Base-by-base conservation (phyloP, 2,113 vertebrate genomes). In the Beaufortia kweichowensis region DNA sequence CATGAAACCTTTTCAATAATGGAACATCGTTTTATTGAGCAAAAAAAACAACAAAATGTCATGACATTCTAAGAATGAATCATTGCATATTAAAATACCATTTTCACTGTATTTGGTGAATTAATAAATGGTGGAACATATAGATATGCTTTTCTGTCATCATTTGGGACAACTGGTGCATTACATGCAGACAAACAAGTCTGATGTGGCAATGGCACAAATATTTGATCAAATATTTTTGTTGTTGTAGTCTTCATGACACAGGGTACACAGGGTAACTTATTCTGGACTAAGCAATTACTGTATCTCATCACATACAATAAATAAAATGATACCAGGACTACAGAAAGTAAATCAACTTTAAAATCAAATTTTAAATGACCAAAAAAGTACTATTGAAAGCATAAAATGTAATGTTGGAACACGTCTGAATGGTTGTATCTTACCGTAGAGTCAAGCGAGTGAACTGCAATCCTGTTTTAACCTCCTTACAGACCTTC, bases 51-150 rank as follows among this genome's bases (percentile, higher is more conserved):
- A 88, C 92, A 92, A 70, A 91, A 90, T 90, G 94, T 94, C 94
- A 95, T 95, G 92, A 93, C 95, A 95, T 96, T 95, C 94, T 94
- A 93, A 91, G 87, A 93, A 95, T 94, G 94, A 95, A 91, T 95
- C 94, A 95, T 96, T 96, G 94, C 95, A 96, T 92, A 96, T 94
- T 94, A 94, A 91, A 93, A 94, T 93, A 92, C 94, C 94, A 96
- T 96, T 95, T 95, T 95, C 94, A 96, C 93, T 95, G 94, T 96
- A 96, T 91, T 91, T 96, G 94, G 95, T 96, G 95, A 96, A 96
- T 90, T 90, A 95, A 96, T 95, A 94, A 88, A 96, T 94, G 92
- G 95, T 95, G 92, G 93, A 91, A 90, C 81, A 88, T 83, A 79
- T 74, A 84, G 77, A 85, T 78, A 69, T 79, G 68, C 77, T 55